Evolutionary conservation across 2,113 vertebrate species (phyloP), one percentile per base, ranked within the genome.

Genomic region (Osmerus mordax): DNA sequence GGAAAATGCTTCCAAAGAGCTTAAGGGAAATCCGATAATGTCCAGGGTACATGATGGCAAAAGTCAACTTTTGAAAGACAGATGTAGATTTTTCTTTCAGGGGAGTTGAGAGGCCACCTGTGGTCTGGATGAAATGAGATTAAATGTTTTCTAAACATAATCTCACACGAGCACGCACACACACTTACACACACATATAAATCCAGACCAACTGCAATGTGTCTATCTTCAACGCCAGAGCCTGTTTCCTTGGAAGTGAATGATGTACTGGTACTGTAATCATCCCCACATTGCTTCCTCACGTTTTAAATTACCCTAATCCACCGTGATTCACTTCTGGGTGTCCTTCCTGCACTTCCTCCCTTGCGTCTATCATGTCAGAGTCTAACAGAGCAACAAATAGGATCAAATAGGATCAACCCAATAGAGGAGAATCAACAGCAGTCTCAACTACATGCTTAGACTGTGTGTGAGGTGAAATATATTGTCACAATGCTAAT

Each of bases 1-100:
- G 82, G 67, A 76, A 69, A 81, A 76, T 82, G 78, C 72, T 78
- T 78, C 84, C 71, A 21, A 47, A 55, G 65, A 47, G 75, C 68
- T 83, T 80, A 85, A 78, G 77, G 78, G 78, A 76, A 81, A 82
- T 83, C 80, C 78, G 9, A 47, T 47, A 11, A 47, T 47, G 41
- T 47, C 9, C 41, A 2, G 9, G 9, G 41, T 47, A 11, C 5
- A 47, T 11, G 2, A 47, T 47, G 41, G 41, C 9, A 47, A 47
- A 47, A 47, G 7, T 2, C 7, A 47, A 61, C 68, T 82, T 82
- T 70, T 75, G 63, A 13, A 3, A 55, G 70, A 65, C 81, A 78
- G 80, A 82, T 83, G 80, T 69, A 76, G 78, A 70, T 36, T 63
- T 71, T 32, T 72, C 18, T 21, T 65, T 61, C 32, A 11, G 41